phyloP scores from a whole-genome alignment of 2,888 invertebrate species.

The Neoaliturus tenellus region DNA sequence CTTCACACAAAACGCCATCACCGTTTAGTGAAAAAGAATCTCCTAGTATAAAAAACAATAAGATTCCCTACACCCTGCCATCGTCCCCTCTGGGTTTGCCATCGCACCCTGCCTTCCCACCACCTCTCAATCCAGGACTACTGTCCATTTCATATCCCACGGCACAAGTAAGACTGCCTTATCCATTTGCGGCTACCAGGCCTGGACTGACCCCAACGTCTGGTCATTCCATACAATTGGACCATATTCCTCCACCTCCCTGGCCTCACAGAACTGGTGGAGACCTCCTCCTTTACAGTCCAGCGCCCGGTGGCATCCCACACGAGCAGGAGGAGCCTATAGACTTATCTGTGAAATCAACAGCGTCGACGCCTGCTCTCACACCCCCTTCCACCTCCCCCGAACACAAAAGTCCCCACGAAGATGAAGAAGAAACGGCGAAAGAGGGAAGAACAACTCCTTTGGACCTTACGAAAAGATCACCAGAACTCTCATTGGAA shows the following conservation, averaged over 20 bases:
- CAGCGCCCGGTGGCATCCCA: conserved; percentile 72
- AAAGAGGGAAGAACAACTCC: conserved; percentile 52
- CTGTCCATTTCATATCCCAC: conserved; percentile 58
- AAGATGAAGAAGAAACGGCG: conserved; percentile 6
- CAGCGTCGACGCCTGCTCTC: conserved; percentile 34
- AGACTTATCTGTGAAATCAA: conserved; percentile 72
- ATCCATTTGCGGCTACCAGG: conserved; percentile 62
- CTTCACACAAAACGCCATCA: conserved; percentile 72
- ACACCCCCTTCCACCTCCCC: conserved; percentile 51
- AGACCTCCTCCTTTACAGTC: conserved; percentile 72
- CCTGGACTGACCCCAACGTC: conserved; percentile 67
- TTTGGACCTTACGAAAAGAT: conserved; percentile 47
- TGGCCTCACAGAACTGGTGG: conserved; percentile 68
- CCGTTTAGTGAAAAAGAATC: conserved; percentile 71
- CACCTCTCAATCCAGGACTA: conserved; percentile 55
- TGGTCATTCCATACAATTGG: conserved; percentile 64
- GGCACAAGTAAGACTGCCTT: conserved; percentile 57
- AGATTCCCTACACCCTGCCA: conserved; percentile 42
- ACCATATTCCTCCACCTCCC: conserved; percentile 57
- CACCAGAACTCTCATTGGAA: conserved; percentile 35
- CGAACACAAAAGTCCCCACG: conserved; percentile 19
- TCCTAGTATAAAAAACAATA: conserved; percentile 62
- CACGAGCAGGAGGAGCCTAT: conserved; percentile 74
- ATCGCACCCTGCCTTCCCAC: conserved; percentile 51
- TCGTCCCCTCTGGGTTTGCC: conserved; percentile 53